Evolutionary conservation across 2,797 vertebrate genomes (phyloP).

Genomic region (Nannoperca australis): DNA sequence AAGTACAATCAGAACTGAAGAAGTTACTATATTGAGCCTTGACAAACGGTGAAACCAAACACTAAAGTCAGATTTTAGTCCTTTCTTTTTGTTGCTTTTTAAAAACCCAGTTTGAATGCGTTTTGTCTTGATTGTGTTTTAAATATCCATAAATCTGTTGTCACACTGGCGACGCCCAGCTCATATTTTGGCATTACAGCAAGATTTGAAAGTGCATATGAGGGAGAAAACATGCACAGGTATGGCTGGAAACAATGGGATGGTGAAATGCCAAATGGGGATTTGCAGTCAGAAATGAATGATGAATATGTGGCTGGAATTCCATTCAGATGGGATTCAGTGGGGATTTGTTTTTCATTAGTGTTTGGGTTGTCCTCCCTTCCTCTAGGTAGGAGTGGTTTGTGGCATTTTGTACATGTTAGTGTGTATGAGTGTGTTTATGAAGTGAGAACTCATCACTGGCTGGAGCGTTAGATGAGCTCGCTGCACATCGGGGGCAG

Average conservation of each 20-base stretch:
- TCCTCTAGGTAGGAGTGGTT: slow-evolving; percentile 34
- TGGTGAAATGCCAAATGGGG: slow-evolving; percentile 40
- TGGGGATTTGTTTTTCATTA: slow-evolving; percentile 70
- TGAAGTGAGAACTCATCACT: slow-evolving; percentile 37
- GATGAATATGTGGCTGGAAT: slow-evolving; percentile 43
- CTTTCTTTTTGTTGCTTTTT: slow-evolving; percentile 24
- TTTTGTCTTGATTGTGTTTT: neutral
- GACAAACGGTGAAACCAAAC: slow-evolving; percentile 9
- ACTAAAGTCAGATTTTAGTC: neutral
- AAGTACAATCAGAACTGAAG: slow-evolving; percentile 10
- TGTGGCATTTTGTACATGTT: slow-evolving; percentile 36
- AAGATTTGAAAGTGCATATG: slow-evolving; percentile 27
- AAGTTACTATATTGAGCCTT: slow-evolving; percentile 10
- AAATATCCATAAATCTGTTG: slow-evolving; percentile 14
- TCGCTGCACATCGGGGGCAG: slow-evolving; percentile 45
- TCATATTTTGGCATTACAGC: slow-evolving; percentile 34
- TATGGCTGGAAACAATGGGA: slow-evolving; percentile 44
- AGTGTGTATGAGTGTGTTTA: slow-evolving; percentile 22
- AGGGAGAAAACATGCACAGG: slow-evolving; percentile 36
- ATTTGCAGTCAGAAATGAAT: slow-evolving; percentile 56
- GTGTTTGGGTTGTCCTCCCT: slow-evolving; percentile 38
- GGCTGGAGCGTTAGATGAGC: slow-evolving; percentile 48
- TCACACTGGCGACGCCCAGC: neutral
- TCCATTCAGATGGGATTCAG: slow-evolving; percentile 37
- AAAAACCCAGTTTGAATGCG: neutral